Base-by-base conservation (phyloP, 2,888 invertebrate species). In the Melanchra persicariae region DNA sequence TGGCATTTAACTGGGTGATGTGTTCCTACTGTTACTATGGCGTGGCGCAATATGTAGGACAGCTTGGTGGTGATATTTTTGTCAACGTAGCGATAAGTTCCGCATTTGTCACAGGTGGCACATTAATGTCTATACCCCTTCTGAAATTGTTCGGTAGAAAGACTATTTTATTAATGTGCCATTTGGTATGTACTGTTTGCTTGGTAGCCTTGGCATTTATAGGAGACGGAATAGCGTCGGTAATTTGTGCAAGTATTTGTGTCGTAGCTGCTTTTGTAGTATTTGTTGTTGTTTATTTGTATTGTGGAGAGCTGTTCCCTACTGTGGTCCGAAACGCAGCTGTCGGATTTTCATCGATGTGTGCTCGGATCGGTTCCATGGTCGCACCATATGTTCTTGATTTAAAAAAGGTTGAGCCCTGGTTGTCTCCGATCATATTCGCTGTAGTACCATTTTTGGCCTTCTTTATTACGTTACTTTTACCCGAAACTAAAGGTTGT, bases 251-350 rank as follows among this genome's bases (percentile, higher is more conserved):
- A 8, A 97, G 97, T 79, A 88, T 97, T 57, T 98, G 98, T 0
- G 97, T 98, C 72, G 97, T 98, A 62, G 97, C 98, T 43, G 97
- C 98, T 88, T 98, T 98, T 40, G 97, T 98, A 10, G 97, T 97
- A 1, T 99, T 99, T 88, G 98, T 98, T 0, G 97, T 98, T 26
- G 98, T 98, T 15, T 99, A 99, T 91, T 96, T 99, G 54, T 98
- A 98, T 92, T 97, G 98, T 49, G 97, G 98, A 0, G 99, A 99
- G 92, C 90, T 98, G 64, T 99, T 98, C 86, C 99, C 99, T 0
- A 99, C 99, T 0, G 98, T 98, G 1, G 97, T 98, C 1, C 96
- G 99, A 43, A 99, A 98, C 86, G 97, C 98, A 55, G 99, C 98
- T 0, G 96, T 99, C 66, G 99, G 99, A 0, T 96, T 97, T 19